Evolutionary conservation across 2,888 invertebrate species (phyloP), one percentile per base, ranked within the genome.

Genomic region (Bugula neritina): DNA sequence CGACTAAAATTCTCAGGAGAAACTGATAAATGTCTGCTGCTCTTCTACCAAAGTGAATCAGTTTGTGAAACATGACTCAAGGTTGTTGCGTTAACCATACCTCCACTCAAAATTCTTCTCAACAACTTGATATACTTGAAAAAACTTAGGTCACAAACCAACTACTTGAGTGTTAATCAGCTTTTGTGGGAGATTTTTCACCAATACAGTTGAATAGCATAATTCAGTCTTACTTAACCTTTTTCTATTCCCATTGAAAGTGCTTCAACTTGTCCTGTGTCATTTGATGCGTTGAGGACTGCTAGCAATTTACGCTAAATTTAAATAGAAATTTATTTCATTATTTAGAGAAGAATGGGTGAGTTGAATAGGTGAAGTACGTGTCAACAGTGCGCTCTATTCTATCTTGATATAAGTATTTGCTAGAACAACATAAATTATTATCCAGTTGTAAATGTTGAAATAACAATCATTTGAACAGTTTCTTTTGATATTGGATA

Each of bases 371-470:
- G 21, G 63, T 25, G 34, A 63, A 63, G 63, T 63, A 31, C 34
- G 63, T 29, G 63, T 63, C 63, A 63, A 63, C 63, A 63, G 31
- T 17, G 27, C 31, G 10, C 27, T 63, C 63, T 63, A 21, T 27
- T 3, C 10, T 63, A 27, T 25, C 63, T 27, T 21, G 63, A 31
- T 31, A 3, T 2, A 63, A 13, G 63, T 63, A 63, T 63, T 63
- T 63, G 63, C 63, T 31, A 63, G 63, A 31, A 63, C 27, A 63
- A 63, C 63, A 63, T 23, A 13, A 2, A 31, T 10, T 43, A 43
- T 43, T 43, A 43, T 43, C n/a, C 17, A 43, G 43, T 43, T 43
- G 43, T 43, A 43, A 43, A 43, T 43, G 17, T 43, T 5, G 43
- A 10, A 43, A 43, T 43, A 43, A 43, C 43, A 43, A 5, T 17